A percentile compares a stretch with the other conserved stretches of the same genome.
phyloP scores from a whole-genome alignment of 2,888 invertebrate genomes.

The Heteromyza rotundicornis region DNA sequence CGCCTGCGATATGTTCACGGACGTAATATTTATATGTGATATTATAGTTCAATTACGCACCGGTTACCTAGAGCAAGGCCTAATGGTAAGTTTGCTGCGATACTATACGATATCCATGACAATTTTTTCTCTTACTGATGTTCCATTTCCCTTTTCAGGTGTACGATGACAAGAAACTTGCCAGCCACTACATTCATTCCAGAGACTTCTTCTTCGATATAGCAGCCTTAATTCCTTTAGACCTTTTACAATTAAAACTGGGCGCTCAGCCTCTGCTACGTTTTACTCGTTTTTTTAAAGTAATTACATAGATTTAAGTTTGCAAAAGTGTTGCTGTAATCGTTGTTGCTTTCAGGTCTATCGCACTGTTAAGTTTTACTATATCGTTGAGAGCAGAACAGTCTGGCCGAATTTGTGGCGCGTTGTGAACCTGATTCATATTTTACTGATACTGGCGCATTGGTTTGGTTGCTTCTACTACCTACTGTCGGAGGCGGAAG shows the following conservation, averaged over 20 bases:
- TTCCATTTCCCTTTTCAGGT: conserved; percentile 64
- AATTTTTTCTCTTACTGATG: too few relatives aligned
- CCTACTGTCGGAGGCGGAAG: conserved; percentile 88
- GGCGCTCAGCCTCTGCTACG: conserved; percentile 86
- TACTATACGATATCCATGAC: too few relatives aligned
- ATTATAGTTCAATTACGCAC: conserved; percentile 91
- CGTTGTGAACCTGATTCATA: conserved; percentile 93
- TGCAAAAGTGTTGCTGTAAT: too few relatives aligned
- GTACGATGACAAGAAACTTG: conserved; percentile 88
- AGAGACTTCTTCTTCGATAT: conserved; percentile 85
- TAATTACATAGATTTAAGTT: conserved; percentile 47
- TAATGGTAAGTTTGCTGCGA: conserved; percentile 69
- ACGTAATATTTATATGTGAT: conserved; percentile 86
- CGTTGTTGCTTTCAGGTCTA: conserved; percentile 86
- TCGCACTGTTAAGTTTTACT: conserved; percentile 90
- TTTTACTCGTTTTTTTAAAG: conserved; percentile 87
- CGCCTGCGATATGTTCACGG: conserved; percentile 82
- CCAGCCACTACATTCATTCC: conserved; percentile 86
- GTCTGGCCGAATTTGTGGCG: conserved; percentile 97
- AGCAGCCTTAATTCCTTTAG: conserved; percentile 81
- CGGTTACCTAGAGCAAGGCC: conserved; percentile 92
- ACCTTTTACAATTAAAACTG: conserved; percentile 82
- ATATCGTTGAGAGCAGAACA: conserved; percentile 94
- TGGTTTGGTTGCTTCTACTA: conserved; percentile 99
- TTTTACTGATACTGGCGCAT: conserved; percentile 91